Evolutionary conservation across 2,797 vertebrate species (phyloP).

Genomic region (Sebastes glaucus): DNA sequence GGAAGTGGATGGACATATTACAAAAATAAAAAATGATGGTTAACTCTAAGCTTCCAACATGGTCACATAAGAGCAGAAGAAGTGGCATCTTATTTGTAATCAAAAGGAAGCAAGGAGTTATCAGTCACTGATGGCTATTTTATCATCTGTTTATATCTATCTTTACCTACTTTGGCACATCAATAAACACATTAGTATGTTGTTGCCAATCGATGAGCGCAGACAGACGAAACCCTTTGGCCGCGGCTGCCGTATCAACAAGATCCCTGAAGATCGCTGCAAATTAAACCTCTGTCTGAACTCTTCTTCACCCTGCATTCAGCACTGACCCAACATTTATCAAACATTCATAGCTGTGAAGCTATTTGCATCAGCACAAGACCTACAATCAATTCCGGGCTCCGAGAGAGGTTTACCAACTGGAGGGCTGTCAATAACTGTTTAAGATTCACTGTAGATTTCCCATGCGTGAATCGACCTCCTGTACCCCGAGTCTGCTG

Average conservation of each 20-base stretch:
- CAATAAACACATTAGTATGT: slow-evolving; percentile 70
- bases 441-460: slow-evolving; percentile 66
- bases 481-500: not conserved
- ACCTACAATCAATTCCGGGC: slow-evolving; percentile 64
- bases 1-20: not conserved
- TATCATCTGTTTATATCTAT: slow-evolving; percentile 51
- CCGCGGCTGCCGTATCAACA: slow-evolving; percentile 27
- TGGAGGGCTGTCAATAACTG: slow-evolving; percentile 64
- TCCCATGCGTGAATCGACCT: slow-evolving; percentile 45
- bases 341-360: slow-evolving; percentile 66
- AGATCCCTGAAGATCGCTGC: slow-evolving; percentile 12
- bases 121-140: slow-evolving; percentile 26
- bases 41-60: not conserved
- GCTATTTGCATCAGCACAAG: slow-evolving; percentile 64
- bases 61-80: not conserved
- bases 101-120: slow-evolving; percentile 3
- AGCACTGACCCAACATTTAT: slow-evolving; percentile 59
- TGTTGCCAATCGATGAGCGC: slow-evolving; percentile 49
- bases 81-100: slow-evolving; percentile 8
- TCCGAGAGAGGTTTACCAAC: slow-evolving; percentile 61
- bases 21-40: not conserved
- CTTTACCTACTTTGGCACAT: slow-evolving; percentile 40
- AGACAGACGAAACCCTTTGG: slow-evolving; percentile 49
- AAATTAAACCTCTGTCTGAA: slow-evolving; percentile 70
- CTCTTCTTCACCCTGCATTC: slow-evolving; percentile 69